Evolutionary conservation across 2,888 invertebrate species (phyloP).

Genomic region (Apomyelois bistriatella): DNA sequence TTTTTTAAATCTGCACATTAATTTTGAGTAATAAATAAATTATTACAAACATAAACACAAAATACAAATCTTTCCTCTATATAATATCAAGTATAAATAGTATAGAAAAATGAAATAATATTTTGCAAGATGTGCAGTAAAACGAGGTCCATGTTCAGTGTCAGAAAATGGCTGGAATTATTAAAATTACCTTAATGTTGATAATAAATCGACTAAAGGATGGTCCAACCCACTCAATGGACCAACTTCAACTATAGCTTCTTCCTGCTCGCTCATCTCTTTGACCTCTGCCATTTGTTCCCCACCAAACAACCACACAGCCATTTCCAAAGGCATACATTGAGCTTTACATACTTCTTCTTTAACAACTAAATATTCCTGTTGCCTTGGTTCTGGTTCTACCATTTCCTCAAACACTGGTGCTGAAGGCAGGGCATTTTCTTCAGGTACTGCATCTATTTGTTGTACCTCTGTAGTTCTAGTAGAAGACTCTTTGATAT

Average conservation of each 20-base stretch:
- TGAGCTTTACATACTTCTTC: constrained; percentile 33
- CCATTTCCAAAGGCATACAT: constrained; percentile 59
- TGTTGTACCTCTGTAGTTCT: constrained; percentile 8
- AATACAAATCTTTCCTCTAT: no score
- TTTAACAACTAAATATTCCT: constrained; percentile 22
- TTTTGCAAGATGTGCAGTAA: no score
- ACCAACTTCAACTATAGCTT: constrained; percentile 57
- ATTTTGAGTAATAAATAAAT: no score
- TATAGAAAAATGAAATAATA: no score
- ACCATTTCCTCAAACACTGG: constrained; percentile 46
- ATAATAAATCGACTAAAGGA: constrained; percentile 63
- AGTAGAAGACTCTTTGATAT: constrained; percentile 15
- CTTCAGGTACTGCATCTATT: constrained; percentile 11
- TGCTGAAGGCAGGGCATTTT: constrained; percentile 50
- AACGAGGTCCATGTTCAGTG: no score
- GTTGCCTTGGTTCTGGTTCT: constrained; percentile 14
- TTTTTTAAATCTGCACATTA: no score
- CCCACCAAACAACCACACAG: constrained; percentile 52
- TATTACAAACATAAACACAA: no score
- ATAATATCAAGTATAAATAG: no score
- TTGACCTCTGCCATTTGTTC: constrained; percentile 55
- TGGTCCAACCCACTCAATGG: constrained; percentile 56
- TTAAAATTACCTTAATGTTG: constrained; percentile 57
- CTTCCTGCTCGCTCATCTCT: constrained; percentile 58
- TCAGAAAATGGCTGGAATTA: no score